Base-by-base conservation (phyloP, 2,888 invertebrate genomes). In the Phortica magna region DNA sequence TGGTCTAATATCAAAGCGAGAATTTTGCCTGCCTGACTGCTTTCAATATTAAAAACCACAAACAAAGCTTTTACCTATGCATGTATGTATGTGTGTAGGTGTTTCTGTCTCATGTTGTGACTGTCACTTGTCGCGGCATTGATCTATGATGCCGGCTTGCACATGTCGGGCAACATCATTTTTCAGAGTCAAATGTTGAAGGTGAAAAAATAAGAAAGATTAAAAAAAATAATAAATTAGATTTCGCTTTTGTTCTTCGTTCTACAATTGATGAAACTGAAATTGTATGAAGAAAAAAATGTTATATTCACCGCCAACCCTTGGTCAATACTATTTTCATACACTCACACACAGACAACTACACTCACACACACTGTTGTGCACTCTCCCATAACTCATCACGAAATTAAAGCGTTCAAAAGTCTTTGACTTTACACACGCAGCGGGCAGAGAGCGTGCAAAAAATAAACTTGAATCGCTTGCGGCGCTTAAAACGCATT, bases 401-500 rank as follows among this genome's bases (percentile, higher is more conserved):
- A 14, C 41, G 41, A 65, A 61, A 61, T 64, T 74, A 65, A 74
- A 64, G 74, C 65, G 64, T 76, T 53, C n/a, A 78, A 80, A 80
- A 85, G 87, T 76, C 87, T 81, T 78, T 76, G 83, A 81, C 80
- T 82, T 81, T 82, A 74, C 78, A 82, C 83, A 84, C 85, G 74
- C 67, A 65, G 31, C 22, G 17, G 1, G 64, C 5, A 64, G 14
- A 22, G 31, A 31, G 31, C 31, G 48, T 48, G 61, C 61, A 61
- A 55, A 59, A 59, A 61, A 22, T 48, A 53, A 74, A 42, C 31
- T 55, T 55, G 42, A 48, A 64, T 77, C 59, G 81, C 88, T 79
- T 80, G 77, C 80, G 85, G 79, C 83, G 83, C 82, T 84, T 83
- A 80, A 79, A 85, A 83, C 81, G 87, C 87, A 75, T 59, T 75